Evolutionary conservation across 2,888 invertebrate species (phyloP).

Genomic region (Drosophila helvetica): DNA sequence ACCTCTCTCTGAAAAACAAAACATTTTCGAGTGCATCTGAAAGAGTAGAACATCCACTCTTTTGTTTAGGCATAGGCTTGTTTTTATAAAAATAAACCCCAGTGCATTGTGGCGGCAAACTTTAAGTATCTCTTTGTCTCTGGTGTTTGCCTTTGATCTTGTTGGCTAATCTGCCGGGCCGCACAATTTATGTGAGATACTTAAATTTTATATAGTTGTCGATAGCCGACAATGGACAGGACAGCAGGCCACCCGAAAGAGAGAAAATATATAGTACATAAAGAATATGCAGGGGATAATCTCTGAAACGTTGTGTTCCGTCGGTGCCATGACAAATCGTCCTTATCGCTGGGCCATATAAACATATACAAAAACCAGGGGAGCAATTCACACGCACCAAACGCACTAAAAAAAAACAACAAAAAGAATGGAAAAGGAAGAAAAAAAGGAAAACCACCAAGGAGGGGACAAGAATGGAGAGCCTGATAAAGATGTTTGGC

Average conservation of each 20-base stretch:
- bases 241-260: too few species aligned
- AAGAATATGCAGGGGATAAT: conserved; percentile 61
- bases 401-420: conserved; percentile 35
- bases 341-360: conserved; percentile 63
- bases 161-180: conserved; percentile 17
- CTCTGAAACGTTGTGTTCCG: conserved; percentile 48
- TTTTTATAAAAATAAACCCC: background rate
- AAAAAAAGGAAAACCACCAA: conserved; percentile 2
- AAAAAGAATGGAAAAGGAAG: conserved; percentile 17
- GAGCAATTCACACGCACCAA: conserved; percentile 75
- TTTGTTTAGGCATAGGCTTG: background rate
- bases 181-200: conserved; percentile 67
- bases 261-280: conserved; percentile 21
- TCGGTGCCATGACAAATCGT: conserved; percentile 71
- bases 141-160: conserved; percentile 17
- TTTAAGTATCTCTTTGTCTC: conserved; percentile 13
- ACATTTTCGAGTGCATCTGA: background rate
- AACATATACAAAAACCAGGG: conserved; percentile 54
- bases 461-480: conserved; percentile 12
- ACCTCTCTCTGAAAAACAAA: background rate
- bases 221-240: conserved; percentile 53
- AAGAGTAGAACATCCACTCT: too few species aligned
- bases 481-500: conserved; percentile 71
- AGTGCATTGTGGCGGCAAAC: background rate
- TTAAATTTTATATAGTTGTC: conserved; percentile 72